These are phyloP conservation scores for Carapus acus DNA, from an alignment of 2,797 vertebrate genomes.

Conservation along the genomic window DNA sequence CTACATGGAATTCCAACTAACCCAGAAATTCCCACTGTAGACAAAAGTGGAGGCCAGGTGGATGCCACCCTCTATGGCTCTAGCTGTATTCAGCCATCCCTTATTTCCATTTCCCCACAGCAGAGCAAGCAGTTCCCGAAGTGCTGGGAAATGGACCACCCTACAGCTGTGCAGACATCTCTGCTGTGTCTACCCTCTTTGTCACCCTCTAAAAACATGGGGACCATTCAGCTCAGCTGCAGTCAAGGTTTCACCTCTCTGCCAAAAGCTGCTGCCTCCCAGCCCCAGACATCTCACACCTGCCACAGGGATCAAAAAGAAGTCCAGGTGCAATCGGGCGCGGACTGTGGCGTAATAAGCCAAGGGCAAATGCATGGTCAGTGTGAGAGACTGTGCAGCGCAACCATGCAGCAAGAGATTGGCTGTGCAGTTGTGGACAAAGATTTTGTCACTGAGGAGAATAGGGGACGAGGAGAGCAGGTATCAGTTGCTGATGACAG, in stretches of 20 bases:
- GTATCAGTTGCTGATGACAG: conserved; percentile 24
- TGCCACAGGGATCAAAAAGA: conserved; percentile 69
- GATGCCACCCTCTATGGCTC: conserved; percentile 60
- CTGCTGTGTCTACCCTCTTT: conserved; percentile 66
- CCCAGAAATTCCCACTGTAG: conserved; percentile 60
- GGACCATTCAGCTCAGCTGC: conserved; percentile 45
- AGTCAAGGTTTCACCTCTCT: conserved; percentile 34
- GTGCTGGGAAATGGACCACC: conserved; percentile 59
- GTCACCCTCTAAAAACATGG: conserved; percentile 37
- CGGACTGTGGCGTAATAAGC: conserved; percentile 58
- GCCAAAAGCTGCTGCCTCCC: conserved; percentile 31
- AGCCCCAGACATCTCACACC: conserved; percentile 46
- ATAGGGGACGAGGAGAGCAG: conserved; percentile 38
- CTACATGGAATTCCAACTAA: conserved; percentile 74
- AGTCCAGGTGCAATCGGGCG: conserved; percentile 67
- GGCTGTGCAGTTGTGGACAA: conserved; percentile 35
- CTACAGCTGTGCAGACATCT: conserved; percentile 30
- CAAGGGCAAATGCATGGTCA: conserved; percentile 20
- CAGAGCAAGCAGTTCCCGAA: conserved; percentile 60
- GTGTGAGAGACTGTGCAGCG: conserved; percentile 29
- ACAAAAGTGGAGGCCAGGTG: conserved; percentile 58
- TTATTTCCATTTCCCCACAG: conserved; percentile 55
- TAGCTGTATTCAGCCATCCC: conserved; percentile 59
- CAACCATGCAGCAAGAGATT: conserved; percentile 55
- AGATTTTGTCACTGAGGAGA: conserved; percentile 42